A percentile compares a stretch with the other conserved stretches of the same genome.
Evolutionary conservation across 2,888 invertebrate genomes (phyloP).

Genomic region (Catocala sponsa): DNA sequence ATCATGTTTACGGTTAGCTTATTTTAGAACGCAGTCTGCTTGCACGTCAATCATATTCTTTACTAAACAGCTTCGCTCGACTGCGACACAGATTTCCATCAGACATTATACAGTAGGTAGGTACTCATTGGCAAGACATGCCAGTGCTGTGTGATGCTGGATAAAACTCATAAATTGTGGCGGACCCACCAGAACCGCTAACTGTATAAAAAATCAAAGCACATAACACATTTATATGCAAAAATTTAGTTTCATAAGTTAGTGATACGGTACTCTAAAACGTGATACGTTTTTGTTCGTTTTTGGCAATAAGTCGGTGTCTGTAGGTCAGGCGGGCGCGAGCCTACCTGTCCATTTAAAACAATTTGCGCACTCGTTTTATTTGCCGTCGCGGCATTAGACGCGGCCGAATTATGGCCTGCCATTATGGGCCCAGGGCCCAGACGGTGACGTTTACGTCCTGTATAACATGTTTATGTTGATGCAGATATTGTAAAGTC

Average conservation of each 20-base stretch:
- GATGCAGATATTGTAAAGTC: conserved; percentile 16
- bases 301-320: conserved; percentile 73
- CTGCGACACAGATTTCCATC: too few relatives aligned
- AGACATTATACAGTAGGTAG: neutral
- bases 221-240: conserved; percentile 14
- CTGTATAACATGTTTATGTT: conserved; percentile 17
- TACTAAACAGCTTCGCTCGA: too few relatives aligned
- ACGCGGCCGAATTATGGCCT: conserved; percentile 66
- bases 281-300: conserved; percentile 58
- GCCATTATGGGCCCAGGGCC: conserved; percentile 62
- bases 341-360: conserved; percentile 85
- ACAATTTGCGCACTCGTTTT: conserved; percentile 81
- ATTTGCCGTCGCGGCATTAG: conserved; percentile 74
- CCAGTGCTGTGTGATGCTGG: neutral
- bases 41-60: too few relatives aligned
- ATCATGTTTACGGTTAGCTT: too few relatives aligned
- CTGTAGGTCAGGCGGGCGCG: conserved; percentile 84
- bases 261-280: conserved; percentile 57
- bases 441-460: conserved; percentile 61
- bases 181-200: conserved; percentile 5
- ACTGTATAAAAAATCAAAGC: conserved; percentile 8
- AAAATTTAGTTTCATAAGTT: conserved; percentile 21
- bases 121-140: neutral
- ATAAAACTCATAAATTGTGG: neutral
- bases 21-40: too few relatives aligned